Evolutionary conservation across 2,888 invertebrate species (phyloP).

Genomic region (Eupeodes luniger): DNA sequence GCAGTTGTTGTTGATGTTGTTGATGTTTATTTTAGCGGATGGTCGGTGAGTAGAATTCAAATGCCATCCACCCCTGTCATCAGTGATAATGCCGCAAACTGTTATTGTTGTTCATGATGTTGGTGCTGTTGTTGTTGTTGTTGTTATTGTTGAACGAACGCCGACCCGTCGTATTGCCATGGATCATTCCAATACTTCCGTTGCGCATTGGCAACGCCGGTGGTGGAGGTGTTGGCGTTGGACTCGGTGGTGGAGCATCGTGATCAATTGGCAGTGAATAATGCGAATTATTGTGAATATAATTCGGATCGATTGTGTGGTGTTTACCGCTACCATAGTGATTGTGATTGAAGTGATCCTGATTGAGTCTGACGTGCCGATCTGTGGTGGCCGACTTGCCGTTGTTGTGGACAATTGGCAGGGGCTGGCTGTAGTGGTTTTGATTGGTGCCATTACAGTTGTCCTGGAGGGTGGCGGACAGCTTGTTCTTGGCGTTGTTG

Average conservation of each 20-base stretch:
- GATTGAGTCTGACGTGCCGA: slow-evolving; percentile 81
- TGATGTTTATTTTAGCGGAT: slow-evolving; percentile 61
- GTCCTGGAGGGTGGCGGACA: slow-evolving; percentile 80
- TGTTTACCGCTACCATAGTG: slow-evolving; percentile 78
- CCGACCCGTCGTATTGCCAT: slow-evolving; percentile 81
- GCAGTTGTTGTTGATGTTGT: background rate
- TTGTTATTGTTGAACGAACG: slow-evolving; percentile 80
- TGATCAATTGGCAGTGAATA: slow-evolving; percentile 83
- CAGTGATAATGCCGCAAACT: slow-evolving; percentile 83
- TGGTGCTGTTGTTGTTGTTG: slow-evolving; percentile 79
- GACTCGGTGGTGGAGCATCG: slow-evolving; percentile 80
- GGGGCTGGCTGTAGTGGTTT: slow-evolving; percentile 83
- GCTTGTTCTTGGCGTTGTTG: slow-evolving; percentile 78
- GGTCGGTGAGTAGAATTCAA: slow-evolving; percentile 75
- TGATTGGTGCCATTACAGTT: slow-evolving; percentile 81
- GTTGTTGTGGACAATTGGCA: slow-evolving; percentile 78
- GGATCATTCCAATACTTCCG: slow-evolving; percentile 80
- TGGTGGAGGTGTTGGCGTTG: slow-evolving; percentile 82
- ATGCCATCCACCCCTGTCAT: slow-evolving; percentile 78
- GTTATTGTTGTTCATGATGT: slow-evolving; percentile 79
- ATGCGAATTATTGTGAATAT: slow-evolving; percentile 83
- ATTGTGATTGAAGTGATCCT: slow-evolving; percentile 83
- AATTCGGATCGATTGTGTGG: slow-evolving; percentile 81
- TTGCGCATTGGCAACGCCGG: slow-evolving; percentile 83
- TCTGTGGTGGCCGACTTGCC: slow-evolving; percentile 79